These are phyloP conservation scores for Melanotaenia trifasciata DNA, from an alignment of 2,797 vertebrate genomes.

Conservation along the genomic window DNA sequence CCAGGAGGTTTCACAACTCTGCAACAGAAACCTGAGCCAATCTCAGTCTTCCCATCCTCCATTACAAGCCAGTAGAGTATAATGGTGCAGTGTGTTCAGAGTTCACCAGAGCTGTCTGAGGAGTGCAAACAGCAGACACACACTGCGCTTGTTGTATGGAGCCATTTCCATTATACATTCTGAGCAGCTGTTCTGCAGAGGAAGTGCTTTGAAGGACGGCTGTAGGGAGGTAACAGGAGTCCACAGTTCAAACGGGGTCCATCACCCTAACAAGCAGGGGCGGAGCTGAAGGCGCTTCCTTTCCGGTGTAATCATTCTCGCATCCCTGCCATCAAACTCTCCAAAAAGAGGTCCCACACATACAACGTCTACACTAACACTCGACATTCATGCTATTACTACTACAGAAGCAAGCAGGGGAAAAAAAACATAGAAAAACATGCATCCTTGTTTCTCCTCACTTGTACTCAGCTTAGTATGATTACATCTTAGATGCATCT, in stretches of 20 bases:
- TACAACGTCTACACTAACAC: slow-evolving; percentile 76
- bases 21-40: slow-evolving; percentile 14
- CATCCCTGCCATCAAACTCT: slow-evolving; percentile 27
- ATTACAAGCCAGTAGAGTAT: slow-evolving; percentile 43
- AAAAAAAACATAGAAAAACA: slow-evolving; percentile 41
- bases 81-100: slow-evolving; percentile 58
- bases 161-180: slow-evolving; percentile 73
- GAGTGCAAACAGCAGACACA: slow-evolving; percentile 57
- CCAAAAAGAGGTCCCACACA: slow-evolving; percentile 60
- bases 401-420: slow-evolving; percentile 73
- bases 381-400: slow-evolving; percentile 77
- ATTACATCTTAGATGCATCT: slow-evolving; percentile 62
- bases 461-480: slow-evolving; percentile 47
- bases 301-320: slow-evolving; percentile 31
- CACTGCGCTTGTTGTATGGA: slow-evolving; percentile 40
- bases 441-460: slow-evolving; percentile 51
- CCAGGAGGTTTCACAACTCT: slow-evolving; percentile 29
- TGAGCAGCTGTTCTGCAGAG: slow-evolving; percentile 75
- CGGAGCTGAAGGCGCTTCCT: slow-evolving; percentile 22
- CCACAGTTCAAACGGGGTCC: slow-evolving; percentile 71
- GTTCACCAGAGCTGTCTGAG: slow-evolving; percentile 60
- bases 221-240: slow-evolving; percentile 58
- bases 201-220: slow-evolving; percentile 77
- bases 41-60: slow-evolving; percentile 34
- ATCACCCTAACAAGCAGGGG: slow-evolving; percentile 62